Evolutionary conservation across 2,113 vertebrate species (phyloP).

Genomic region (Stegostoma tigrinum): DNA sequence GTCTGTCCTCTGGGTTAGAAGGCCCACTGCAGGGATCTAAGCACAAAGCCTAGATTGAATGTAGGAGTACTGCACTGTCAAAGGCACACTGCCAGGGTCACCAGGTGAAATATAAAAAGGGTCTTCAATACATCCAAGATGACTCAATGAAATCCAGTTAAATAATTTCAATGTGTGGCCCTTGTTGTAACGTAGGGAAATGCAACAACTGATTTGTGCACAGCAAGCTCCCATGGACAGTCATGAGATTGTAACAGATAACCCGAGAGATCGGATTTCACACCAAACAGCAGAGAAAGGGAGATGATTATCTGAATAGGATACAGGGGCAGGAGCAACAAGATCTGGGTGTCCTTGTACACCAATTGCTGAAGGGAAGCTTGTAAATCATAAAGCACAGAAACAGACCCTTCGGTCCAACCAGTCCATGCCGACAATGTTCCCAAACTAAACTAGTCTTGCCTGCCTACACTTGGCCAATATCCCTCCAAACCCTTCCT

Average conservation of each 20-base stretch:
- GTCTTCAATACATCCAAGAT: not conserved
- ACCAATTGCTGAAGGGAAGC: too few species aligned
- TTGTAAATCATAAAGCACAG: too few species aligned
- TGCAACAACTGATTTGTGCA: too few species aligned
- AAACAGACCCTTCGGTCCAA: too few species aligned
- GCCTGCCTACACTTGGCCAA: too few species aligned
- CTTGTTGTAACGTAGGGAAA: not conserved
- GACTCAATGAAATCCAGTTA: not conserved
- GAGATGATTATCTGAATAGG: not conserved
- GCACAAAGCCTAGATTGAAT: not conserved
- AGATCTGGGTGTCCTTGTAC: too few species aligned
- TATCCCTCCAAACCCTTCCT: too few species aligned
- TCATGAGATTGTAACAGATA: not conserved
- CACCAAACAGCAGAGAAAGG: not conserved
- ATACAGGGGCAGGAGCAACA: too few species aligned
- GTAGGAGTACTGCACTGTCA: not conserved
- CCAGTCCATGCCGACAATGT: too few species aligned
- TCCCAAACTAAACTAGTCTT: too few species aligned
- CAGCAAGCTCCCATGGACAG: not conserved
- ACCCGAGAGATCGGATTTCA: not conserved
- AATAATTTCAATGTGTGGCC: not conserved
- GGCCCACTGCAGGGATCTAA: not conserved
- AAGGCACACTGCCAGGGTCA: not conserved
- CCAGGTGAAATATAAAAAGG: not conserved
- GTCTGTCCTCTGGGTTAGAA: not conserved